These are phyloP conservation scores for Megaceryle alcyon DNA, from an alignment of 2,797 vertebrate genomes.

Conservation along the genomic window DNA sequence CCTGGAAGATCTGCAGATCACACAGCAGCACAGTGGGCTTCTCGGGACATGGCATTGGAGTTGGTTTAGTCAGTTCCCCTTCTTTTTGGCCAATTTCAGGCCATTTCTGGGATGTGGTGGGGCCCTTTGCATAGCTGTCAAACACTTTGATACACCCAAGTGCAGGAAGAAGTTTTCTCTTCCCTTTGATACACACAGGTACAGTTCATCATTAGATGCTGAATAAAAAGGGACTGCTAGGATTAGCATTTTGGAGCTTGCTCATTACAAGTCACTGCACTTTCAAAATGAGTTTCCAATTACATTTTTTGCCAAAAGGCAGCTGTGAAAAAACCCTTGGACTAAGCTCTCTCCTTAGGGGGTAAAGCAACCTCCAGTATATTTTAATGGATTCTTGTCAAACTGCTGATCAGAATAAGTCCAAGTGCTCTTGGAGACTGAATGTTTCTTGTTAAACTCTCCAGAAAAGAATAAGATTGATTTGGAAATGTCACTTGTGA, in stretches of 20 bases:
- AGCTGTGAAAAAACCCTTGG: conserved; percentile 39
- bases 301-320: conserved; percentile 19
- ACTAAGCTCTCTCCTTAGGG: conserved; percentile 42
- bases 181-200: neutral
- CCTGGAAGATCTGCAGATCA: neutral
- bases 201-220: neutral
- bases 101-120: neutral
- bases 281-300: neutral
- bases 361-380: conserved; percentile 14
- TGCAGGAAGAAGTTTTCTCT: neutral
- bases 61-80: neutral
- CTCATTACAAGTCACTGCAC: neutral
- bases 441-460: conserved; percentile 57
- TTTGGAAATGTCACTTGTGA: conserved; percentile 50
- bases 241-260: neutral
- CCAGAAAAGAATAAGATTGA: conserved; percentile 48
- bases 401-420: conserved; percentile 41
- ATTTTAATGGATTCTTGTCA: conserved; percentile 55
- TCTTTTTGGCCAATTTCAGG: neutral
- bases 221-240: neutral
- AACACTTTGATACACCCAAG: rapidly evolving
- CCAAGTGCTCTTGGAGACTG: neutral
- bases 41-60: neutral
- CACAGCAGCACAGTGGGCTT: neutral
- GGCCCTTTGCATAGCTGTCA: rapidly evolving